Evolutionary conservation across 2,797 vertebrate genomes (phyloP), one percentile per base, ranked within the genome.

Genomic region (Centropyge bicolor): DNA sequence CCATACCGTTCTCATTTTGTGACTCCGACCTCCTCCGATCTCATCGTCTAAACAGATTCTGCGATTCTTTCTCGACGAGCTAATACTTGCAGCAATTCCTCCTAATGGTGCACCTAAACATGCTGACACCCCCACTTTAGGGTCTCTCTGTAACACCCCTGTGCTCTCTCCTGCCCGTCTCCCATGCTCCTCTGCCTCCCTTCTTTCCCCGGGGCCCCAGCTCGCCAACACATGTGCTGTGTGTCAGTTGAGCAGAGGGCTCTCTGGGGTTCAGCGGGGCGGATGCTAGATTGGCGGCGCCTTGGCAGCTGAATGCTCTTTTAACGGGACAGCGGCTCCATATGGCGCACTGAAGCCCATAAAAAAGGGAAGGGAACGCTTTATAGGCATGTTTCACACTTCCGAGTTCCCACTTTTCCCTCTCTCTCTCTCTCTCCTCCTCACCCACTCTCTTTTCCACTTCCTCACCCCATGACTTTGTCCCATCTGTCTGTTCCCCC

Each of bases 321-420:
- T 93, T 93, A 91, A 94, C 90, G 85, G 89, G 91, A 94, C 90
- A 90, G 86, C 89, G 80, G 91, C 93, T 93, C 93, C 95, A 95
- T 93, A 93, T 95, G 94, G 92, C 66, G 60, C 75, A 62, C 83
- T 91, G 89, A 66, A 89, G 76, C 91, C 86, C 84, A 89, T 92
- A 94, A 94, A 94, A 31, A 89, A 84, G 78, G 82, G 76, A 90
- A 90, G 87, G 88, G 85, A 91, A 89, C 81, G 86, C 86, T 96
- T 96, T 95, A 96, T 89, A 91, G 93, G 89, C 90, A 92, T 95
- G 94, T 96, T 95, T 95, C 94, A 93, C 95, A 95, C 95, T 95
- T 95, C 94, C 88, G 83, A 94, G 81, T 91, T 90, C 80, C 93
- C 82, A 76, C 75, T 90, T 91, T 88, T 88, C 76, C 75, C 85